Evolutionary conservation across 2,113 vertebrate species (phyloP), one percentile per base, ranked within the genome.

Genomic region (Emydocephalus ijimae): DNA sequence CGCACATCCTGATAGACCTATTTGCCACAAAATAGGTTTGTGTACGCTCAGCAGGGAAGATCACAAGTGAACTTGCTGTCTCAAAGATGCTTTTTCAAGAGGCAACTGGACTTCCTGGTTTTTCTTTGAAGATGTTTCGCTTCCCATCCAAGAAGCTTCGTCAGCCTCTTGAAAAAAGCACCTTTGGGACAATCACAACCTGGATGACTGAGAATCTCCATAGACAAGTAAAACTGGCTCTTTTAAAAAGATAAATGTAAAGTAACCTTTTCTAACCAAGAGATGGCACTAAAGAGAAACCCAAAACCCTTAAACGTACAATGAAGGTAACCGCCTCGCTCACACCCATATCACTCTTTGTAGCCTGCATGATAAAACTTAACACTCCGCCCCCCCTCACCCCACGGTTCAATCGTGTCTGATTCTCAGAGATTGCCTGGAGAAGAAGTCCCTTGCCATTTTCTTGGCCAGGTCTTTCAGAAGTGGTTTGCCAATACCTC

Each of bases 251-350:
- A 15, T 7, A 59, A n/a, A 43, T 0, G 1, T 45, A 45, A 56
- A 39, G 24, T 24, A 43, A 64, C 48, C 87, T 81, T 0, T 21
- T 39, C 69, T n/a, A 0, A 54, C 92, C 95, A 96, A 93, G 69
- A 10, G 94, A 92, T 96, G 95, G 96, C 91, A 95, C 95, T 94
- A 94, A 91, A 95, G 94, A 95, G 94, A 90, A 91, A 91, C 23
- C 88, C 57, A 88, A 29, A 0, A 26, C 24, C 4, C 23, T 48
- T 29, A 64, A 64, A 9, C n/a, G 45, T 2, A 4, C 29, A 24
- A 59, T 29, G 69, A 87, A 52, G 0, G 1, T 12, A 7, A 12
- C 55, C 15, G 43, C 0, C 0, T 23, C 21, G 0, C 0, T 0
- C 0, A 18, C 74, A 88, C 34, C 15, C 23, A 48, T 29, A 18